Evolutionary conservation across 2,113 vertebrate species (phyloP), one percentile per base, ranked within the genome.

Genomic region (Microtus richardsoni): DNA sequence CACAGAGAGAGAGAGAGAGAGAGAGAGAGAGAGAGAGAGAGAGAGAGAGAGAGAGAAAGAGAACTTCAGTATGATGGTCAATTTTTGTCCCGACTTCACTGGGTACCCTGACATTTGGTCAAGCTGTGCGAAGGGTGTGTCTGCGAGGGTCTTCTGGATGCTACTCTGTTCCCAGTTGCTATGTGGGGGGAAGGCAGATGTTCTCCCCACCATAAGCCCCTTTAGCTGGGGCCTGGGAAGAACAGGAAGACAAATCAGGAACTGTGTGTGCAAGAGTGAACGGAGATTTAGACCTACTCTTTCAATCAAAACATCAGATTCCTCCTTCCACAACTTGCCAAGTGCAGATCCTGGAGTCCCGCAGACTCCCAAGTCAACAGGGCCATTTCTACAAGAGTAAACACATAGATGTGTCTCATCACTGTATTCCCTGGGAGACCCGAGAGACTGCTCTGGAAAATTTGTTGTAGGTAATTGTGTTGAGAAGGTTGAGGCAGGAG

Each of bases 151-250:
- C 8, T 22, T 41, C 52, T 60, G 70, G 24, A 21, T 60, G 39
- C 7, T 9, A 41, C 11, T 44, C 26, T 21, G 28, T 22, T 62
- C 10, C 28, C 16, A 33, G 11, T 7, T 60, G 71, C 10, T 36
- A 1, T 8, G 41, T 3, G 1, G n/a, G 26, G 26, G 17, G 6
- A 33, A 68, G 49, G 17, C 28, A 12, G 6, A 5, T 64, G 24
- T 17, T 24, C 24, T 73, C 22, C 7, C 0, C 12, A 16, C 2
- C 11, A 1, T 6, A 58, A 33, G 19, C 3, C 44, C 7, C 21
- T n/a, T 87, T 1, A 71, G 64, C 21, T 36, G 70, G 19, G 71
- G 39, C 14, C n/a, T 60, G 52, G 60, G 21, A 4, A 36, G 64
- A 60, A 71, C 22, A 30, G 24, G n/a, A 68, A 9, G 9, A 2